A percentile compares a stretch with the other conserved stretches of the same genome.
These are phyloP conservation scores for Pedionomus torquatus DNA, from an alignment of 2,113 vertebrate species.

Conservation along the genomic window DNA sequence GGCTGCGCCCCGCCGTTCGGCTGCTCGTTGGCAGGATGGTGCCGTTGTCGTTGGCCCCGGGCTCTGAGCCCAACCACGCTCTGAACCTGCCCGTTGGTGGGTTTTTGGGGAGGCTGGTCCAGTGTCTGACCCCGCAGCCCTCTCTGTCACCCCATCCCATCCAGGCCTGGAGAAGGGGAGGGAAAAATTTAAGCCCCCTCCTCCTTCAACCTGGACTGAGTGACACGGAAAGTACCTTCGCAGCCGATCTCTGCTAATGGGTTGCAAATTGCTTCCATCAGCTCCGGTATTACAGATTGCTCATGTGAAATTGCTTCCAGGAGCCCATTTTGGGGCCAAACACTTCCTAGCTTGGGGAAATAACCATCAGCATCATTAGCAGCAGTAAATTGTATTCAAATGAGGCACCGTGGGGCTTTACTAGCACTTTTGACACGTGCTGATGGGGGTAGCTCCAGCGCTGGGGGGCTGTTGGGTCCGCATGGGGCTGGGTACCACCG, in stretches of 20 bases:
- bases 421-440: neutral
- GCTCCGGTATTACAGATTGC: slow-evolving; percentile 60
- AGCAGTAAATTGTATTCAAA: slow-evolving; percentile 19
- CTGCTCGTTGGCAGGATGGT: rapidly evolving
- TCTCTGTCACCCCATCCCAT: neutral
- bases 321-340: slow-evolving; percentile 59
- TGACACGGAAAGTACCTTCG: slow-evolving; percentile 19
- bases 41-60: rapidly evolving
- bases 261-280: slow-evolving; percentile 78
- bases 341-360: slow-evolving; percentile 37
- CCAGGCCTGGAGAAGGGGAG: neutral
- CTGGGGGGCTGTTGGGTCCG: rapidly evolving
- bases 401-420: neutral
- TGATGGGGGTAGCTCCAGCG: neutral
- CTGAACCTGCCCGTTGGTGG: rapidly evolving
- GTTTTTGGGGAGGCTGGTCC: neutral
- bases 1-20: neutral
- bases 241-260: slow-evolving; percentile 51
- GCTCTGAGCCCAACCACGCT: rapidly evolving
- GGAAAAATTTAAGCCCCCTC: neutral
- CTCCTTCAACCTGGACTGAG: neutral
- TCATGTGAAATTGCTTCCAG: slow-evolving; percentile 43
- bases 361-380: slow-evolving; percentile 17
- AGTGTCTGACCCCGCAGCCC: rapidly evolving
- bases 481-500: rapidly evolving